Conservation (phyloP, 2,113 vertebrate species). For the Coregonus clupeaformis region DNA sequence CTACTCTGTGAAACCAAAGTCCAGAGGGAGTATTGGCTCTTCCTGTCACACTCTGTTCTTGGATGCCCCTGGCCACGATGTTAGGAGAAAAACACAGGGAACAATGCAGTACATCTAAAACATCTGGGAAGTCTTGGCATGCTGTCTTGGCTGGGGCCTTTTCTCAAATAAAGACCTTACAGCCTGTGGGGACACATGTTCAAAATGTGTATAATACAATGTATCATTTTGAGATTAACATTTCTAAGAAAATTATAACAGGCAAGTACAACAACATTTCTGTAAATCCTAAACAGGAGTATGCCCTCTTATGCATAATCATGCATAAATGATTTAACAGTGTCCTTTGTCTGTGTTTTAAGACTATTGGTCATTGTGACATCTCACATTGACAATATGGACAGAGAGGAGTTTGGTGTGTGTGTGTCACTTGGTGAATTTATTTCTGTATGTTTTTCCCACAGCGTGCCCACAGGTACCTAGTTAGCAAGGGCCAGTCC, state of each 20-base stretch:
- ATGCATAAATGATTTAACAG: too few species aligned
- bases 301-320: too few species aligned
- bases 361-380: not conserved
- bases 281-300: not conserved
- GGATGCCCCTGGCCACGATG: not conserved
- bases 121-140: not conserved
- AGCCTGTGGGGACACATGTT: not conserved
- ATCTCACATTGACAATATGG: too few species aligned
- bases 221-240: too few species aligned
- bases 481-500: constrained; percentile 72
- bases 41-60: constrained; percentile 20
- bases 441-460: not conserved
- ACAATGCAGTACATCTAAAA: not conserved
- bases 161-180: not conserved
- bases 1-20: not conserved
- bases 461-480: constrained; percentile 56
- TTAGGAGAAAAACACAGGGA: not conserved
- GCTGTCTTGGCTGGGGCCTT: not conserved
- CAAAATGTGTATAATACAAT: too few species aligned
- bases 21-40: not conserved
- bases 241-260: too few species aligned
- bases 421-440: not conserved
- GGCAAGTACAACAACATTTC: not conserved
- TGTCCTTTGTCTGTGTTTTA: too few species aligned
- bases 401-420: constrained; percentile 50